Percentiles rank a stretch among this genome's conserved stretches.
These are phyloP conservation scores for Sparidentex hasta DNA, from an alignment of 2,797 vertebrate species.

Conservation along the genomic window DNA sequence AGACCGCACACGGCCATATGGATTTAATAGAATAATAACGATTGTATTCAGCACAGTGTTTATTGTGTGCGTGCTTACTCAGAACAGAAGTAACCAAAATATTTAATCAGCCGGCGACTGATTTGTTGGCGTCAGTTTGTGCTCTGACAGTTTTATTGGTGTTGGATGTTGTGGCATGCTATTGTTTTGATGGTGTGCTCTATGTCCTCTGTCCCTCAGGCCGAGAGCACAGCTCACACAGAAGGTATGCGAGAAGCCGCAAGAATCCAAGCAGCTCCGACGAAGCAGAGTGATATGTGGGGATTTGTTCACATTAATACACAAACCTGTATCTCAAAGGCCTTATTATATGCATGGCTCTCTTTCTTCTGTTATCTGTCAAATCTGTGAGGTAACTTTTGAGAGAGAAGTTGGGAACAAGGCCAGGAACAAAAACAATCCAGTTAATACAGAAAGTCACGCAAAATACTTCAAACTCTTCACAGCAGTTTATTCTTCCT, in stretches of 20 bases:
- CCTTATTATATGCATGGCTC: neutral
- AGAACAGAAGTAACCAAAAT: constrained; percentile 27
- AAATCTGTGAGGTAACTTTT: neutral
- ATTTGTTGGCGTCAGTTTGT: constrained; percentile 34
- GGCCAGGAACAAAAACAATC: neutral
- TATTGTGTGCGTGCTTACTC: constrained; percentile 8
- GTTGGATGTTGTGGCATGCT: constrained; percentile 44
- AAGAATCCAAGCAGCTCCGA: constrained; percentile 39
- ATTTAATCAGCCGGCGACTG: constrained; percentile 23
- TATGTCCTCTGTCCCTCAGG: constrained; percentile 84
- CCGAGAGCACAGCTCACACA: constrained; percentile 89
- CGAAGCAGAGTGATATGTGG: constrained; percentile 34
- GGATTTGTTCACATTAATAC: constrained; percentile 12
- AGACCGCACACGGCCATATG: constrained; percentile 40
- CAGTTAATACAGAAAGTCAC: neutral
- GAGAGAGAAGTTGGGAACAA: neutral
- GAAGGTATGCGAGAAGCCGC: constrained; percentile 86
- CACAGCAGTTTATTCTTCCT: neutral
- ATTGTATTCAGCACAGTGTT: neutral
- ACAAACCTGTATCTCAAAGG: constrained; percentile 27
- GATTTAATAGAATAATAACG: constrained; percentile 15
- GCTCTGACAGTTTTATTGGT: constrained; percentile 49
- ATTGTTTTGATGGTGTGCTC: constrained; percentile 59
- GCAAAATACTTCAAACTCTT: neutral
- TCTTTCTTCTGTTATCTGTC: neutral